phyloP scores from a whole-genome alignment of 1,140 invertebrate genomes.

The Phortica variegata region DNA sequence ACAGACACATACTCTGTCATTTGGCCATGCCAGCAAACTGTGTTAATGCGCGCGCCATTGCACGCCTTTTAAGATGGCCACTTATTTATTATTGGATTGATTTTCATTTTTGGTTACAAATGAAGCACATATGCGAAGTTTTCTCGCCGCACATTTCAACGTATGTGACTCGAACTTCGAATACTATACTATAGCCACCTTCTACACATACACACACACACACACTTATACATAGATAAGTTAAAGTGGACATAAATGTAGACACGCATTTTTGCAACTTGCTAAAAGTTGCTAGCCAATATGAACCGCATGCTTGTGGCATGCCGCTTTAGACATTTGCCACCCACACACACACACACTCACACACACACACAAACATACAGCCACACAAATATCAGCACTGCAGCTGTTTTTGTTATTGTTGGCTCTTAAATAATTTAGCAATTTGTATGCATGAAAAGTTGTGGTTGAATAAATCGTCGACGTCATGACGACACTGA shows the following conservation, averaged over 20 bases:
- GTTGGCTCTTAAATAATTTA: constrained; percentile 46
- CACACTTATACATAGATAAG: too few relatives aligned
- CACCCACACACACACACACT: constrained; percentile 2
- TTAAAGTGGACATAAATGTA: too few relatives aligned
- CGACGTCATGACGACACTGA: too few relatives aligned
- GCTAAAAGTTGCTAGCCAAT: too few relatives aligned
- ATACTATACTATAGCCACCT: background rate
- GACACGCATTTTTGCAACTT: too few relatives aligned
- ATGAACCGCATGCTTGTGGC: too few relatives aligned
- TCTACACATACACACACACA: constrained; percentile 9
- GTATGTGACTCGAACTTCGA: too few relatives aligned
- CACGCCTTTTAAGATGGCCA: constrained; percentile 27
- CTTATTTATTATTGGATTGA: constrained; percentile 47
- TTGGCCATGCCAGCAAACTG: constrained; percentile 17
- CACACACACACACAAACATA: constrained; percentile 3
- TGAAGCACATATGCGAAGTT: too few relatives aligned
- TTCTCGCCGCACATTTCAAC: too few relatives aligned
- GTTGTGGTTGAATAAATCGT: constrained; percentile 39
- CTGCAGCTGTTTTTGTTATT: constrained; percentile 5
- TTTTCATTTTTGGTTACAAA: background rate
- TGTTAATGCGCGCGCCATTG: constrained; percentile 15
- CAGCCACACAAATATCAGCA: background rate
- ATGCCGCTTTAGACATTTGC: too few relatives aligned
- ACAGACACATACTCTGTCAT: too few relatives aligned
- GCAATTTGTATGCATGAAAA: constrained; percentile 54